Conservation (phyloP, 2,113 vertebrate species). For the Callithrix jacchus region DNA sequence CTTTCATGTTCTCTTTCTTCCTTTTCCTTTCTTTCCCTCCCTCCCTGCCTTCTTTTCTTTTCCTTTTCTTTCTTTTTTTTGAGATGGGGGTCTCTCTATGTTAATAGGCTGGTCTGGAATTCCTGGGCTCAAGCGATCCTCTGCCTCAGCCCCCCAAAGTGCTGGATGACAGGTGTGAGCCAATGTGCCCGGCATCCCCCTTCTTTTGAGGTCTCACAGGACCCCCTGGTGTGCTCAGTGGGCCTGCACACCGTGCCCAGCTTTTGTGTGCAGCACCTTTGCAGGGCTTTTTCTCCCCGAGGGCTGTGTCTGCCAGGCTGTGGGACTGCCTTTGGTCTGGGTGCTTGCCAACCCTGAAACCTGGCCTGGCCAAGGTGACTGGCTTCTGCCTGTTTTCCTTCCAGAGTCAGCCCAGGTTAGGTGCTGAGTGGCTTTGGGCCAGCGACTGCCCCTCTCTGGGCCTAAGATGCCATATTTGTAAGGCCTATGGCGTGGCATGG, state of each 20-base stretch:
- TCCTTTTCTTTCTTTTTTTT: too few species aligned
- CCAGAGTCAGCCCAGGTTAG: neutral
- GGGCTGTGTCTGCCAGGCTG: too few species aligned
- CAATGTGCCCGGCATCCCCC: fast-evolving
- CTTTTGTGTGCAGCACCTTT: neutral
- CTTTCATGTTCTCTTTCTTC: too few species aligned
- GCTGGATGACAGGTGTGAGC: too few species aligned
- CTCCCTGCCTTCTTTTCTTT: too few species aligned
- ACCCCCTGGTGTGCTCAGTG: neutral
- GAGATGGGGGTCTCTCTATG: too few species aligned
- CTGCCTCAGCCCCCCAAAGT: too few species aligned
- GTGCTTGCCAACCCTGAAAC: neutral
- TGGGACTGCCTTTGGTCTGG: neutral
- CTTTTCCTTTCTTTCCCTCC: too few species aligned
- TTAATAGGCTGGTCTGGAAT: too few species aligned
- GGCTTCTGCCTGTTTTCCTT: neutral
- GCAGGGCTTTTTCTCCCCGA: neutral
- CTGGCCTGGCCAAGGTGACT: neutral
- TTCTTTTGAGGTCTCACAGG: neutral
- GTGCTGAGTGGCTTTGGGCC: neutral
- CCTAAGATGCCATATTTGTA: neutral
- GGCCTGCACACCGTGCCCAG: neutral
- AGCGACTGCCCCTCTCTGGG: neutral
- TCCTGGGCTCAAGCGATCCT: too few species aligned
- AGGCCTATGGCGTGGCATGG: fast-evolving